Percentiles rank a stretch among this genome's conserved stretches.
Evolutionary conservation across 92 coral and sea anemone species (phyloP).

Genomic region (Ricordea florida): DNA sequence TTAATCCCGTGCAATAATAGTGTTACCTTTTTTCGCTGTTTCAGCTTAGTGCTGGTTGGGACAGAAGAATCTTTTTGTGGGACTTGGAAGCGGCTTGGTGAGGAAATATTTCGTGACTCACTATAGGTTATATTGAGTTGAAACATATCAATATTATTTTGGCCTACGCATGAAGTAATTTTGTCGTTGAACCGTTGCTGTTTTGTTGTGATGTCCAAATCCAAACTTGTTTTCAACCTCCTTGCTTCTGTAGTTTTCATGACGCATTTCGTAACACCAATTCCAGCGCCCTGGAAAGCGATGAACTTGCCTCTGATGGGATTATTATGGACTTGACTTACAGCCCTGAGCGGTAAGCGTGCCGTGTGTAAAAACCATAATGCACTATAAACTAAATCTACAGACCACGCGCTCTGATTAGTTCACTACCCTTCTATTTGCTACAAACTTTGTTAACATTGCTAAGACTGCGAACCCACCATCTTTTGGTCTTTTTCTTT

Average conservation of each 20-base stretch:
- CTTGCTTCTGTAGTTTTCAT: conserved; percentile 70
- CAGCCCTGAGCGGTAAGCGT: conserved; percentile 75
- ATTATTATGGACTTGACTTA: conserved; percentile 93
- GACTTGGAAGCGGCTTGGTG: conserved; percentile 90
- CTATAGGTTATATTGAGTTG: too few relatives aligned
- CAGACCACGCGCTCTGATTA: too few relatives aligned
- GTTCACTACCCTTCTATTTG: not conserved
- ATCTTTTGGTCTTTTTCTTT: too few relatives aligned
- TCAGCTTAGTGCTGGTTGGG: conserved; percentile 98
- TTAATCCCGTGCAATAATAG: not conserved
- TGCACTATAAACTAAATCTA: not conserved
- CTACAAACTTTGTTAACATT: too few relatives aligned
- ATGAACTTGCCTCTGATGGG: conserved; percentile 94
- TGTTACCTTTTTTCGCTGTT: not conserved
- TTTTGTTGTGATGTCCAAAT: not conserved
- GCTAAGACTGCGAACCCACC: too few relatives aligned
- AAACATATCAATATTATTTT: too few relatives aligned
- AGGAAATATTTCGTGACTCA: too few relatives aligned
- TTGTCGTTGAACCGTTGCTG: not conserved
- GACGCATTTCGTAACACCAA: conserved; percentile 84
- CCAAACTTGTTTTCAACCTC: not conserved
- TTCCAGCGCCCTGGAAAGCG: conserved; percentile 48
- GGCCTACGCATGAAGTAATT: too few relatives aligned
- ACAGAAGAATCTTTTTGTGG: conserved; percentile 91
- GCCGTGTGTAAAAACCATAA: not conserved